Percentiles rank a stretch among this genome's conserved stretches.
Evolutionary conservation across 2,113 vertebrate genomes (phyloP).

Genomic region (Gopherus flavomarginatus): DNA sequence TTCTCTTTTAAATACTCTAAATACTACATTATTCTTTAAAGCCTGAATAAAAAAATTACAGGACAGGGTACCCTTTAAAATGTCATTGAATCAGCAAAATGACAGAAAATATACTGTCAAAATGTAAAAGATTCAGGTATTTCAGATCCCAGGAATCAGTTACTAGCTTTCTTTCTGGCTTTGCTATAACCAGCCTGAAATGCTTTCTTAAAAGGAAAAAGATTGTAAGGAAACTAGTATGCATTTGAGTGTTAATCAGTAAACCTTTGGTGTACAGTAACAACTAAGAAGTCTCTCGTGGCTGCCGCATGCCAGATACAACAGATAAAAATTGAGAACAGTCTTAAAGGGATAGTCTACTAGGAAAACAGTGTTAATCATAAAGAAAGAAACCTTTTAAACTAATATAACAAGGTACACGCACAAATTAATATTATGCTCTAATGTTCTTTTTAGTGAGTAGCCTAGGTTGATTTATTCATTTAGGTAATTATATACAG

Average conservation of each 20-base stretch:
- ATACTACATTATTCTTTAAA: neutral
- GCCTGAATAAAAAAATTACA: neutral
- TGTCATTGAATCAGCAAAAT: neutral
- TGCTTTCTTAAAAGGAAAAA: conserved; percentile 51
- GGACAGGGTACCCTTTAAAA: neutral
- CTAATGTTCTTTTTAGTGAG: conserved; percentile 87
- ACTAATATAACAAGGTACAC: conserved; percentile 86
- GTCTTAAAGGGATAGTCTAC: conserved; percentile 67
- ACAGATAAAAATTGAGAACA: conserved; percentile 51
- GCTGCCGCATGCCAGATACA: conserved; percentile 22
- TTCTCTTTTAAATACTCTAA: too few relatives aligned
- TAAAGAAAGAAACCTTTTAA: conserved; percentile 85
- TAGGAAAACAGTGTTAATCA: conserved; percentile 73
- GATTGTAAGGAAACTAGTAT: conserved; percentile 2
- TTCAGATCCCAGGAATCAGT: conserved; percentile 42
- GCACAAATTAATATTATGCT: conserved; percentile 84
- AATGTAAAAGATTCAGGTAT: conserved; percentile 41
- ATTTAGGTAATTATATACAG: conserved; percentile 92
- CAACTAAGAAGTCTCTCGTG: conserved; percentile 57
- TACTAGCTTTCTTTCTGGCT: conserved; percentile 61
- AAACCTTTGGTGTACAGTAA: conserved; percentile 60
- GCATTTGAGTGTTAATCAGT: conserved; percentile 62
- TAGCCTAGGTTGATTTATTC: conserved; percentile 93
- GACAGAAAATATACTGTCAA: neutral
- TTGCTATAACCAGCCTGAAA: conserved; percentile 66